Evolutionary conservation across 1,140 invertebrate genomes (phyloP), one percentile per base, ranked within the genome.

Genomic region (Penaeus indicus): DNA sequence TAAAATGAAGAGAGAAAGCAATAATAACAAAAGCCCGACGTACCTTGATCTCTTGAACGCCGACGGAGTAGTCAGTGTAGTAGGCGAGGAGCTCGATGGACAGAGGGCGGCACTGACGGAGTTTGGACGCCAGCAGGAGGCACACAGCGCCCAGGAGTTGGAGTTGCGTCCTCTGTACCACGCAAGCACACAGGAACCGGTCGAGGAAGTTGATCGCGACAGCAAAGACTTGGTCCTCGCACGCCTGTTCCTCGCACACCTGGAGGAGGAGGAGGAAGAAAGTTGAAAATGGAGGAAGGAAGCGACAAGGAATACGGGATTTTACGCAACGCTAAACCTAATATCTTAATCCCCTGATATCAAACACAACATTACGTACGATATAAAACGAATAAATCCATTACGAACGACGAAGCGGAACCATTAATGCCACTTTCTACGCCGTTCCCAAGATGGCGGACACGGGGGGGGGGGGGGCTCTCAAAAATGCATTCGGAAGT

Each of bases 31-130:
- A 13, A 54, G 5, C 72, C 42, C 18, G 18, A 96, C 96, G 96
- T 94, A 98, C 97, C 94, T 95, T 96, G 85, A 99, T 94, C 91
- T 98, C 96, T 82, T 96, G 93, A 86, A 96, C 93, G 67, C 95
- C 96, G 92, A 98, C 96, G 92, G 97, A 98, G 93, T 97, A 96
- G 92, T 98, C 98, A 16, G 97, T 98, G 93, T 98, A 98, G 93
- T 96, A 96, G 90, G 97, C 96, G 63, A 99, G 94, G 63, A 95
- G 94, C 83, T 97, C 95, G 0, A 96, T 96, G 16, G 96, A 95
- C 7, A 99, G 93, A 3, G 96, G 96, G 84, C 94, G 94, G 1
- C 96, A 95, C 92, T 98, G 96, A 80, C 97, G 95, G 27, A 99
- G 93, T 94, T 99, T 99, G 25, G 97, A 98, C 4, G 97, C 96